Evolutionary conservation across 2,888 invertebrate genomes (phyloP).

Genomic region (Phymatocera aterrima): DNA sequence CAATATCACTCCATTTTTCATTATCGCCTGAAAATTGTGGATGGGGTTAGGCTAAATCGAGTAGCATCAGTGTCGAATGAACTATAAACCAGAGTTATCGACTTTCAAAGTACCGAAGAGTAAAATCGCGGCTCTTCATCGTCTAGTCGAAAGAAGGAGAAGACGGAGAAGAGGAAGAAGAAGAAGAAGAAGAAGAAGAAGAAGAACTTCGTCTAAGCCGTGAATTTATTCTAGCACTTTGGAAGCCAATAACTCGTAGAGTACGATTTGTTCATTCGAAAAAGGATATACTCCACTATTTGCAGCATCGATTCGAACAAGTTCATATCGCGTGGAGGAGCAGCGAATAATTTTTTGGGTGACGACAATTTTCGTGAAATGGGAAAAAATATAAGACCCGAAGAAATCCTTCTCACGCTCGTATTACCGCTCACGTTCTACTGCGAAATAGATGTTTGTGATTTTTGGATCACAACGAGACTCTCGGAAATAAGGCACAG

Average conservation of each 20-base stretch:
- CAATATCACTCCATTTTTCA: background rate
- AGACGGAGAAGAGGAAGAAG: background rate
- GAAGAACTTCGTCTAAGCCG: background rate
- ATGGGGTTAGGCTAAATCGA: background rate
- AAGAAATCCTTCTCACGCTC: background rate
- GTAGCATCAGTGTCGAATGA: conserved; percentile 4
- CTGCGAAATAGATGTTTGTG: background rate
- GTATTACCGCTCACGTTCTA: background rate
- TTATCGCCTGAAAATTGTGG: background rate
- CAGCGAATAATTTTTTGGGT: background rate
- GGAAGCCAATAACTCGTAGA: background rate
- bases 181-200: background rate
- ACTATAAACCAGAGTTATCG: conserved; percentile 6
- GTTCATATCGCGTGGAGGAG: background rate
- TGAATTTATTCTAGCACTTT: conserved; percentile 21
- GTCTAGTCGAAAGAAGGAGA: no score
- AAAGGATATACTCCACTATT: background rate
- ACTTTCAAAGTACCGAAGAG: background rate
- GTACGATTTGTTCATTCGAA: background rate
- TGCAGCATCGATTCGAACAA: background rate
- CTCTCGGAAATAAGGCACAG: no score
- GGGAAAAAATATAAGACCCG: background rate
- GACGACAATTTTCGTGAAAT: background rate
- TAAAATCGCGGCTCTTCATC: background rate
- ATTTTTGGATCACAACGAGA: background rate